These are phyloP conservation scores for Reticulitermes lucifugus DNA, from an alignment of 2,888 invertebrate species.

Conservation along the genomic window DNA sequence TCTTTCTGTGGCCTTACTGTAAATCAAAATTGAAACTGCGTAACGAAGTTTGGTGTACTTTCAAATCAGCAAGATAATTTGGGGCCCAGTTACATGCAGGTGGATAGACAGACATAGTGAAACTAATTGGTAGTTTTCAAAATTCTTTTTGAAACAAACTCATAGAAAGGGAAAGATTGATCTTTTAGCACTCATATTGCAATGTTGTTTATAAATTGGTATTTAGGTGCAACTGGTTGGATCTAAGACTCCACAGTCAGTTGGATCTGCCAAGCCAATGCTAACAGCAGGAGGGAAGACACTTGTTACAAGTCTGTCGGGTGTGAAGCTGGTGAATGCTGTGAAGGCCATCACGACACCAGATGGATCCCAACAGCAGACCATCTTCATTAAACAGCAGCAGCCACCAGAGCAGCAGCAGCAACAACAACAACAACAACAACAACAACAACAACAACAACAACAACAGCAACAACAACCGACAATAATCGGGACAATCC, in stretches of 20 bases:
- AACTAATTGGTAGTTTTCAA: no score
- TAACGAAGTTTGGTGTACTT: no score
- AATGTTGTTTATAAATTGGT: no score
- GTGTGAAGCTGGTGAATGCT: constrained; percentile 52
- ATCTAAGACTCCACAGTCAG: constrained; percentile 46
- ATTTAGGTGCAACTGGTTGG: constrained; percentile 49
- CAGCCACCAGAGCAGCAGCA: constrained; percentile 52
- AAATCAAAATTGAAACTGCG: no score
- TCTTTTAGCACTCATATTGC: no score
- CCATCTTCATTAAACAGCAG: constrained; percentile 49
- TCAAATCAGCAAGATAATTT: no score
- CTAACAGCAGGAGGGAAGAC: constrained; percentile 45
- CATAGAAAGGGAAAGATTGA: no score
- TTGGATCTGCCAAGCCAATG: constrained; percentile 46
- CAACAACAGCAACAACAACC: constrained; percentile 54
- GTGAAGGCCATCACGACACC: constrained; percentile 40
- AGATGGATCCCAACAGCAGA: constrained; percentile 36
- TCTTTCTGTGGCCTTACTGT: no score
- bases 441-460: constrained; percentile 48
- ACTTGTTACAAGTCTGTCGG: constrained; percentile 47
- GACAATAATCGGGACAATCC: constrained; percentile 37
- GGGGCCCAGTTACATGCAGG: no score
- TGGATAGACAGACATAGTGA: no score
- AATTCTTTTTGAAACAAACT: no score
- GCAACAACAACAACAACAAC: constrained; percentile 52